Evolutionary conservation across 2,888 invertebrate genomes (phyloP), one percentile per base, ranked within the genome.

Genomic region (Dysmachus trigonus): DNA sequence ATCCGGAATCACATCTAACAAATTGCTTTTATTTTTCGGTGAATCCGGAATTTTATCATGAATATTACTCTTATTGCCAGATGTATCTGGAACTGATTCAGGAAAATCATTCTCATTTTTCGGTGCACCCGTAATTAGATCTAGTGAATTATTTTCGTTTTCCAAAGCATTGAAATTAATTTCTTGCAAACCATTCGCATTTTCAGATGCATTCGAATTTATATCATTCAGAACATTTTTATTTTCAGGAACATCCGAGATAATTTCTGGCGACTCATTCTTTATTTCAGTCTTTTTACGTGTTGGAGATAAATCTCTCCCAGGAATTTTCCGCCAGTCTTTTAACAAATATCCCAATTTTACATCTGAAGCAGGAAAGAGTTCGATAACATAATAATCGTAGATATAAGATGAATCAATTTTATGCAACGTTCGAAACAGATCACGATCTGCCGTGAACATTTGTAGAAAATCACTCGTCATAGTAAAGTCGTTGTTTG

Each of bases 321-420:
- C 95, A 4, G 94, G 94, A 89, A 95, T 95, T 76, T 92, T 89
- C 31, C 92, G 90, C 94, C 95, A 95, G 89, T 94, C 93, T 90
- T 93, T 94, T n/a, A 95, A 90, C 85, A 95, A 91, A 89, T 91
- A 91, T 30, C 94, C 93, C 51, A 92, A 90, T 88, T 91, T 92
- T 73, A 90, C 89, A 73, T 83, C 88, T 47, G 91, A 91, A 77
- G 92, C 92, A 87, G 93, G 92, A 73, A 95, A 89, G 73, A 94
- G 90, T 86, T 92, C 89, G 22, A 90, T 88, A 3, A 94, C 91
- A 91, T 93, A 94, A 89, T 93, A 94, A n/a, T 91, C 87, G 7
- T 4, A 72, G 15, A 35, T 71, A 27, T n/a, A 79, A 51, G 30
- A 1, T 30, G 30, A n/a, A 18, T 79, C 18, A 15, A 27, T 31